Conservation (phyloP, 2,888 invertebrate genomes). For the Drosophila colorata region DNA sequence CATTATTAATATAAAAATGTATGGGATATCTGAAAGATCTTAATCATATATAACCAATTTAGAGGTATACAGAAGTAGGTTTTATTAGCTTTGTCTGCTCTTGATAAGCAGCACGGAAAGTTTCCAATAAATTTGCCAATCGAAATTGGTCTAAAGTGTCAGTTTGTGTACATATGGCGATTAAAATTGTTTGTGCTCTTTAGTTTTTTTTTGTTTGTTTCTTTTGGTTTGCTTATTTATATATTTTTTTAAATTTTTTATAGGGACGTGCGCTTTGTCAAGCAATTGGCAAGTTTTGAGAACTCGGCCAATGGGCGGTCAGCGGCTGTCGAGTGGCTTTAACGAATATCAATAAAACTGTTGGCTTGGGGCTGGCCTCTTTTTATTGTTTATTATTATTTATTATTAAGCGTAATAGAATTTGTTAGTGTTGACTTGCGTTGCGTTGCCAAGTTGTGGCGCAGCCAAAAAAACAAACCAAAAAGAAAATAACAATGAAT, state of each 20-base stretch:
- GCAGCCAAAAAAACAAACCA: slow-evolving; percentile 8
- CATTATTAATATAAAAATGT: no score
- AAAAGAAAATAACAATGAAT: slow-evolving; percentile 33
- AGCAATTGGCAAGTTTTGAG: slow-evolving; percentile 53
- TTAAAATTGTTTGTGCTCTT: slow-evolving; percentile 5
- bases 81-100: no score
- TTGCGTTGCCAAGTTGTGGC: slow-evolving; percentile 61
- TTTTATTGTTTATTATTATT: slow-evolving; percentile 69
- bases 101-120: slow-evolving; percentile 23
- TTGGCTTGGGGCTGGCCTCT: slow-evolving; percentile 39
- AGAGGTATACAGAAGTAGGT: background rate
- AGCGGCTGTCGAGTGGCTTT: slow-evolving; percentile 4
- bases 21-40: no score
- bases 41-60: background rate
- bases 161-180: slow-evolving; percentile 7
- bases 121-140: slow-evolving; percentile 29
- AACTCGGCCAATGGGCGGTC: slow-evolving; percentile 39
- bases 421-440: slow-evolving; percentile 10
- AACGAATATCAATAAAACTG: slow-evolving; percentile 63
- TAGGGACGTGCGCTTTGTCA: slow-evolving; percentile 44
- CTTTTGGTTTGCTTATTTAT: slow-evolving; percentile 8
- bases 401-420: slow-evolving; percentile 67
- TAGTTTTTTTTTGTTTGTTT: slow-evolving; percentile 1
- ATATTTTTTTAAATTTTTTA: slow-evolving; percentile 13
- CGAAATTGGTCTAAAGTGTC: slow-evolving; percentile 18